phyloP scores from a whole-genome alignment of 64 coral and sea anemone species.

The Actinia equina region DNA sequence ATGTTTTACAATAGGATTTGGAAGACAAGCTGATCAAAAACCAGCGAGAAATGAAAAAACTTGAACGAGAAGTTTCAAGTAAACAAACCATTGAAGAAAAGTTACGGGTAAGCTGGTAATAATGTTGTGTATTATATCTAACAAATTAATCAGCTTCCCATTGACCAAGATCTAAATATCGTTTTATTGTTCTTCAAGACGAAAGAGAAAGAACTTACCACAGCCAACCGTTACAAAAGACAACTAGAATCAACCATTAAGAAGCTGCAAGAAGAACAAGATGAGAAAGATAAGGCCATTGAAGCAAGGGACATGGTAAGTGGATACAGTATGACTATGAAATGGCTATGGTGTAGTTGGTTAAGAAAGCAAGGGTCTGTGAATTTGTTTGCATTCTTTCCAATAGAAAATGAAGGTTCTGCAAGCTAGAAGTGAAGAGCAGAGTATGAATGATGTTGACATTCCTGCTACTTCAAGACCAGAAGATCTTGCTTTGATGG shows the following conservation, averaged over 20 bases:
- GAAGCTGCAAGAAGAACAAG: conserved; percentile 40
- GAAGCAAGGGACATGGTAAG: conserved; percentile 46
- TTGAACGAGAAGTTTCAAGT: conserved; percentile 54
- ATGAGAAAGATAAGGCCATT: conserved; percentile 53
- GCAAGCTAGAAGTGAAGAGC: background rate
- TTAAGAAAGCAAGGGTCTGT: background rate
- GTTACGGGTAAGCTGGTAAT: conserved; percentile 39
- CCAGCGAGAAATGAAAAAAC: conserved; percentile 64
- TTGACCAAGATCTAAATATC: no score
- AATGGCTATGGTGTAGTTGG: no score
- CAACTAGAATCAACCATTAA: conserved; percentile 47
- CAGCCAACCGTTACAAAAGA: conserved; percentile 52
- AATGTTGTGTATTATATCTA: no score
- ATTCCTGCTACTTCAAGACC: background rate
- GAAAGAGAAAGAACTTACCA: conserved; percentile 1
- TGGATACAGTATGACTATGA: no score
- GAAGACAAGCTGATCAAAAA: conserved; percentile 76
- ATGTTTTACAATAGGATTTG: conserved; percentile 49
- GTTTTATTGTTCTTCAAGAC: background rate
- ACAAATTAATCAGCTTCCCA: no score
- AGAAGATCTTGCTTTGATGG: conserved; percentile 11
- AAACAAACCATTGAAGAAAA: conserved; percentile 56
- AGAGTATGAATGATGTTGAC: background rate
- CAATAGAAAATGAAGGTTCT: conserved; percentile 1
- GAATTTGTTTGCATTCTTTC: background rate